Conservation (phyloP, 92 coral and sea anemone species). For the Umimayanthus kanabou region DNA sequence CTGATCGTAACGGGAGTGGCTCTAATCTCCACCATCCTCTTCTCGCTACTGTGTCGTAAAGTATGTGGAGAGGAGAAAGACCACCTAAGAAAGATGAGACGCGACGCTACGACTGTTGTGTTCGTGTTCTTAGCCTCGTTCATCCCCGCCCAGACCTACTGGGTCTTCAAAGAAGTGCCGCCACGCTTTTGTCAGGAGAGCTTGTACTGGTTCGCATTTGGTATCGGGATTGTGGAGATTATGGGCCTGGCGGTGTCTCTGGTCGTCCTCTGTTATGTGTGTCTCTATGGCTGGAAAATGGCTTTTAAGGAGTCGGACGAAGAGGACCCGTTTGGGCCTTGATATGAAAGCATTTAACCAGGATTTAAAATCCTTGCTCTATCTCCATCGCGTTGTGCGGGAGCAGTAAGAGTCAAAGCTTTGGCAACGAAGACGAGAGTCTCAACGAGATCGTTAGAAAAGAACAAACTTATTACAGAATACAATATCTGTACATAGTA, state of each 20-base stretch:
- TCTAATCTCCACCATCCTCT: neutral
- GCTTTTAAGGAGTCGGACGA: conserved; percentile 18
- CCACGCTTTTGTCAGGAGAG: conserved; percentile 4
- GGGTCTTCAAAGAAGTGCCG: conserved; percentile 29
- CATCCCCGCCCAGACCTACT: conserved; percentile 41
- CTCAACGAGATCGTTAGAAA: too few relatives aligned
- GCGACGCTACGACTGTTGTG: conserved; percentile 12
- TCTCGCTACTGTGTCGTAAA: conserved; percentile 9
- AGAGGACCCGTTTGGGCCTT: conserved; percentile 1
- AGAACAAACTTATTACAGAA: too few relatives aligned
- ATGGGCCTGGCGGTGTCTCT: conserved; percentile 10
- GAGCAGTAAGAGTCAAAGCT: too few relatives aligned
- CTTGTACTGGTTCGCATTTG: conserved; percentile 39
- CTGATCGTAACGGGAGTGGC: conserved; percentile 32
- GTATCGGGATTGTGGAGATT: conserved; percentile 21
- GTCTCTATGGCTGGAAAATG: conserved; percentile 41
- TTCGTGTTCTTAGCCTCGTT: conserved; percentile 30
- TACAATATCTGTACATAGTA: too few relatives aligned
- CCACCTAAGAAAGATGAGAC: conserved; percentile 16
- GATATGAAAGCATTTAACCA: neutral
- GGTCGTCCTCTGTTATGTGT: conserved; percentile 28
- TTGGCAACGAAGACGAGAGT: too few relatives aligned
- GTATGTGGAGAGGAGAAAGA: conserved; percentile 19
- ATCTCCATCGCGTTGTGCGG: too few relatives aligned
- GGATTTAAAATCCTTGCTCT: too few relatives aligned